Base-by-base conservation (phyloP, 2,888 invertebrate species). In the Hyposoter dolosus region DNA sequence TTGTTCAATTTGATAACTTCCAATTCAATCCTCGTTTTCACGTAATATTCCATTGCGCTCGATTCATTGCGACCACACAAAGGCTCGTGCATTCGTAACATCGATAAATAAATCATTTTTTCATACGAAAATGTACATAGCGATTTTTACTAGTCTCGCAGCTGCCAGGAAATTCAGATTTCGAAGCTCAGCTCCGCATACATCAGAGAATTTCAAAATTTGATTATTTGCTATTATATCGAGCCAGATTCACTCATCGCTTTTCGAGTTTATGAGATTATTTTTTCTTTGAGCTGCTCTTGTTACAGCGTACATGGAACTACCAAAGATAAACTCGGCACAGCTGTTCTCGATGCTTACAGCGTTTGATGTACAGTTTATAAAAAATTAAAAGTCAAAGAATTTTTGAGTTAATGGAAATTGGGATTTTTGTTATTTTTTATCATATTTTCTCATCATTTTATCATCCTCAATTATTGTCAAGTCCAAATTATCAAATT, bases 1-100 rank as follows among this genome's bases (percentile, higher is more conserved):
- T 83, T 45, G 79, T 76, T 76, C 83, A 43, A 82, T 76, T 82
- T 65, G 63, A 45, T 68, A 47, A 28, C 43, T n/a, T 35, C 56
- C 23, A 56, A 40, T 56, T 74, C 17, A 1, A 28, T 43, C 17
- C 28, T 45, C 43, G 19, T 19, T 60, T 60, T 60, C 60, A 15
- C 28, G 28, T 12, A 60, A 60, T 60, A 23, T 28, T 15, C 28
- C 15, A 28, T 60, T 60, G 4, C 28, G 15, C 28, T 23, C 28
- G 15, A 15, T 60, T 12, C 60, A 28, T 28, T 60, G 4, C 60
- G 60, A 60, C 5, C 12, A 1, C 28, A 6, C 28, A 28, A 60
- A 15, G 15, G 19, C 5, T 28, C 12, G 1, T 28, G 0, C 28
- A 60, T 60, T 9, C 19, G 19, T 19, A 7, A 23, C 35, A 5